A percentile compares a stretch with the other conserved stretches of the same genome.
Conservation (phyloP, 35 echinoderm and acorn worm genomes). For the Holothuria glaberrima region DNA sequence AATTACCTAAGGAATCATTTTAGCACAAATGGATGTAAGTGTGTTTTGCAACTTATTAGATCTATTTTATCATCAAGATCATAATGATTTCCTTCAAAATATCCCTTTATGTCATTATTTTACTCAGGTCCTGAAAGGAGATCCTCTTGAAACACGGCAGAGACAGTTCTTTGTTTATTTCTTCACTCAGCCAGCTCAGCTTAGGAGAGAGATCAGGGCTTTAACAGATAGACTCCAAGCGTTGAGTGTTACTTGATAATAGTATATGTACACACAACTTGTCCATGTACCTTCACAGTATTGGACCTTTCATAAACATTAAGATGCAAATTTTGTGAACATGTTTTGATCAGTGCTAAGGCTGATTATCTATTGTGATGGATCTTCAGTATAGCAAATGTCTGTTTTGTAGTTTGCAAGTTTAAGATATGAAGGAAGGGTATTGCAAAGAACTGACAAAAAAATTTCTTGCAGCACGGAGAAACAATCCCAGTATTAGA, state of each 20-base stretch:
- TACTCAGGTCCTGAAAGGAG: conserved; percentile 79
- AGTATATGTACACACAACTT: not conserved
- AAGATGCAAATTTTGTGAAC: not conserved
- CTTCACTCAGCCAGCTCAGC: conserved; percentile 77
- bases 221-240: conserved; percentile 72
- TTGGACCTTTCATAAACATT: too few species aligned
- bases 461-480: too few species aligned
- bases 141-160: conserved; percentile 65
- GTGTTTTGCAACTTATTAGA: too few species aligned
- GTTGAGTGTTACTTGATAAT: conserved; percentile 40
- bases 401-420: too few species aligned
- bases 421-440: too few species aligned
- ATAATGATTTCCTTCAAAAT: too few species aligned
- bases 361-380: not conserved
- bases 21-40: too few species aligned
- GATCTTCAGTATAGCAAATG: not conserved
- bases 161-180: conserved; percentile 83
- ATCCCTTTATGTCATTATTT: not conserved
- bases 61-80: too few species aligned
- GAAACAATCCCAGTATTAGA: too few species aligned
- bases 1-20: too few species aligned
- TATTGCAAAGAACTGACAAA: too few species aligned
- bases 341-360: not conserved
- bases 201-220: conserved; percentile 66
- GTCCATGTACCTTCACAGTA: not conserved